Conservation (phyloP, 2,797 vertebrate species). For the Erpetoichthys calabaricus region DNA sequence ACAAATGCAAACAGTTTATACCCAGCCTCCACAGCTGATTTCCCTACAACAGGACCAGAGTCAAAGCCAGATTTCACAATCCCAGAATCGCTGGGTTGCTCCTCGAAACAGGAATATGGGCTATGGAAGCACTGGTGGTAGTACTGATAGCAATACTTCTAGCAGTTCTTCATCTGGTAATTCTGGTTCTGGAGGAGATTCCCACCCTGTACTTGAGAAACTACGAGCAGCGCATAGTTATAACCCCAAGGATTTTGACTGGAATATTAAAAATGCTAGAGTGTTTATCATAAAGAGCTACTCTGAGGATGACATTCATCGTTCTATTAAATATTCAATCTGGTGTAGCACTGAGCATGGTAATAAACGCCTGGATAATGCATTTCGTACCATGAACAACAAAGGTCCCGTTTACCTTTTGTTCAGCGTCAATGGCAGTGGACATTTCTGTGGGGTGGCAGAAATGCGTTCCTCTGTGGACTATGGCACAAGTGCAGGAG, state of each 20-base stretch:
- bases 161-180: conserved; percentile 43
- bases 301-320: conserved; percentile 95
- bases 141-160: conserved; percentile 35
- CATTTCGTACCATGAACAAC: conserved; percentile 69
- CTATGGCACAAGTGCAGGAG: conserved; percentile 87
- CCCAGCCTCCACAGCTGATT: conserved; percentile 55
- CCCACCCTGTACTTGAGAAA: conserved; percentile 84
- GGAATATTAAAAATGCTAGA: conserved; percentile 82
- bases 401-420: conserved; percentile 83
- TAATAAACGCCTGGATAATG: conserved; percentile 86
- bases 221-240: conserved; percentile 84
- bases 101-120: conserved; percentile 74
- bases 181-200: conserved; percentile 39
- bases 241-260: conserved; percentile 89
- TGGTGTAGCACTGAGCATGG: conserved; percentile 98
- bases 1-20: conserved; percentile 60
- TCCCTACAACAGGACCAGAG: conserved; percentile 70
- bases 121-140: conserved; percentile 61
- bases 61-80: conserved; percentile 60
- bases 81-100: conserved; percentile 79
- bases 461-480: conserved; percentile 94
- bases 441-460: conserved; percentile 88
- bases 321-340: conserved; percentile 98
- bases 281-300: conserved; percentile 97
- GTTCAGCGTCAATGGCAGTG: conserved; percentile 89